These are phyloP conservation scores for Chanos chanos DNA, from an alignment of 2,797 vertebrate genomes.

Conservation along the genomic window DNA sequence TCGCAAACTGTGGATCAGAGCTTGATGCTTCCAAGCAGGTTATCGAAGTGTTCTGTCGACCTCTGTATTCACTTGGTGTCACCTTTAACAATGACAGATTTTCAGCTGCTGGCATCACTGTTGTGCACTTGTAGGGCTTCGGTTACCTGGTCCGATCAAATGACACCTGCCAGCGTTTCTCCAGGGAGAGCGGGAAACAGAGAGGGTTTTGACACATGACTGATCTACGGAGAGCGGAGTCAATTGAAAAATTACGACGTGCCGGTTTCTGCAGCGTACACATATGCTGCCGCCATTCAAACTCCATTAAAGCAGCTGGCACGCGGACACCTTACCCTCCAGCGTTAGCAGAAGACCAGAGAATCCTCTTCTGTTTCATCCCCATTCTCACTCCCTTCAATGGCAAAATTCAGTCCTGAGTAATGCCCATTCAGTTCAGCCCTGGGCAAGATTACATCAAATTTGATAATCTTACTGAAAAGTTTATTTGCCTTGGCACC, in stretches of 20 bases:
- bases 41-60: slow-evolving; percentile 25
- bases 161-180: slow-evolving; percentile 34
- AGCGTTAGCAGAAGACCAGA: slow-evolving; percentile 12
- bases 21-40: slow-evolving; percentile 8
- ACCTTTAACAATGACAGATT: slow-evolving; percentile 41
- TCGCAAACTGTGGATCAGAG: slow-evolving; percentile 26
- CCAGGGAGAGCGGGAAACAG: slow-evolving; percentile 22
- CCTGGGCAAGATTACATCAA: not conserved
- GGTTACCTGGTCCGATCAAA: slow-evolving; percentile 37
- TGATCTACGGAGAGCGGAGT: slow-evolving; percentile 23
- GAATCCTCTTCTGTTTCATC: not conserved
- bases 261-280: slow-evolving; percentile 3
- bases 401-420: not conserved
- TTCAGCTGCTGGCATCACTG: slow-evolving; percentile 7
- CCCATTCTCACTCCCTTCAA: not conserved
- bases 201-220: slow-evolving; percentile 38
- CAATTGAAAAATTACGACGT: slow-evolving; percentile 27
- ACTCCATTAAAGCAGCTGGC: slow-evolving; percentile 36
- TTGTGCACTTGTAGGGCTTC: not conserved
- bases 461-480: not conserved
- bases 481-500: slow-evolving; percentile 23
- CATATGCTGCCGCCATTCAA: slow-evolving; percentile 27
- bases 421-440: slow-evolving; percentile 1
- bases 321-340: slow-evolving; percentile 27
- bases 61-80: slow-evolving; percentile 35